Evolutionary conservation across 2,888 invertebrate genomes (phyloP), one percentile per base, ranked within the genome.

Genomic region (Thymelicus lineola): DNA sequence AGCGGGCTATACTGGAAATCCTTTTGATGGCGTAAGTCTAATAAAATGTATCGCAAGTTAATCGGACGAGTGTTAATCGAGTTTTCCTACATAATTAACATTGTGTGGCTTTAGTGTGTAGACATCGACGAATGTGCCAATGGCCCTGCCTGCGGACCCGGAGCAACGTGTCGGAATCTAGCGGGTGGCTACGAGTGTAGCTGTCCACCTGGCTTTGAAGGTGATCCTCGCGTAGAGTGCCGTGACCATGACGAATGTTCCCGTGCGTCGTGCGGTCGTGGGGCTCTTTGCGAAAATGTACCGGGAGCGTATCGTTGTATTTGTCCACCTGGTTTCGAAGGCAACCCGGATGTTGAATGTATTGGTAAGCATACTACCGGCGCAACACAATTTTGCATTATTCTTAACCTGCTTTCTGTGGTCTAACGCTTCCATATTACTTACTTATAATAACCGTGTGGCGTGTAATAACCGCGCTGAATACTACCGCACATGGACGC

Each of bases 111-210:
- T 55, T 80, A 96, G 96, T 98, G 98, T 86, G 94, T 95, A 78
- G 98, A 98, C 87, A 91, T 97, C 74, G 96, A 98, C 89, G 98
- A 98, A 92, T 98, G 98, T 88, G 91, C 95, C 76, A 94, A 94
- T 79, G 95, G 94, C 60, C 90, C 93, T 74, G 95, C 96, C 65
- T 98, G 98, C 87, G 98, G 97, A 64, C 94, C 95, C 55, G 96
- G 96, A 74, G 97, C 98, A 20, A 88, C 95, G 68, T 98, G 98
- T 90, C 95, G 95, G 66, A 98, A 98, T 88, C 90, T 96, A 72
- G 96, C 95, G 71, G 98, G 98, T 72, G 96, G 96, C 75, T 96
- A 96, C 90, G 96, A 96, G 86, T 98, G 98, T 94, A 96, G 96
- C 83, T 98, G 98, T 83, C 97, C 97, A 36, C 94, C 95, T 72